phyloP scores from a whole-genome alignment of 1,140 invertebrate species.

The Bombus breviceps region DNA sequence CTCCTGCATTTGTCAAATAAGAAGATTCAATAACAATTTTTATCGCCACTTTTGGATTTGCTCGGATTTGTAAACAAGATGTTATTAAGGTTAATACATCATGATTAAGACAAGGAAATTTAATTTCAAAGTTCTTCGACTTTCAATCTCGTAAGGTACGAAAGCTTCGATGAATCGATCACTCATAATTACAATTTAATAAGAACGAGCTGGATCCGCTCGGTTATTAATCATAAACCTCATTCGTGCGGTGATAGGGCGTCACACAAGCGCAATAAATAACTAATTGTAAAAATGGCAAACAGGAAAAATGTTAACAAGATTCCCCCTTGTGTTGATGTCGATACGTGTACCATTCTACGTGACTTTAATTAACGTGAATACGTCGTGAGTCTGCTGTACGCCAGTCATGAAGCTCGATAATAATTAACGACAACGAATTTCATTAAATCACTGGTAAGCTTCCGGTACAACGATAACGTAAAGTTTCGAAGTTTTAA shows the following conservation, averaged over 20 bases:
- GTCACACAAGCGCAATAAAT: constrained; percentile 8
- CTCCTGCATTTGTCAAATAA: too few relatives aligned
- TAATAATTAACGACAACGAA: neutral
- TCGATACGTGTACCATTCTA: constrained; percentile 14
- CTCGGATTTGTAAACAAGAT: neutral
- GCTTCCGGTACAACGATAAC: too few relatives aligned
- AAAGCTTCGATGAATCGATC: neutral
- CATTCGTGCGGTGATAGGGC: neutral
- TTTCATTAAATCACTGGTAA: neutral
- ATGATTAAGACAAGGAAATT: neutral
- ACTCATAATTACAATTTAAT: constrained; percentile 21
- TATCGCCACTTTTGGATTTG: neutral
- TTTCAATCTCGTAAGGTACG: too few relatives aligned
- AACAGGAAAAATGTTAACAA: constrained; percentile 16
- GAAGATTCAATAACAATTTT: neutral
- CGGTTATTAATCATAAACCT: constrained; percentile 23
- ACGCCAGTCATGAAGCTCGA: neutral
- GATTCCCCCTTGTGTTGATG: neutral
- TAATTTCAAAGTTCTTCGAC: neutral
- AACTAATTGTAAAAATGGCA: neutral
- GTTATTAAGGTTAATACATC: neutral
- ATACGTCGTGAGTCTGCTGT: too few relatives aligned
- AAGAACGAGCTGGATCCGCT: neutral
- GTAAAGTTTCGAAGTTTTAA: too few relatives aligned
- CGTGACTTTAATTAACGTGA: constrained; percentile 30